phyloP scores from a whole-genome alignment of 2,113 vertebrate genomes.

The Triplophysa tibetana region DNA sequence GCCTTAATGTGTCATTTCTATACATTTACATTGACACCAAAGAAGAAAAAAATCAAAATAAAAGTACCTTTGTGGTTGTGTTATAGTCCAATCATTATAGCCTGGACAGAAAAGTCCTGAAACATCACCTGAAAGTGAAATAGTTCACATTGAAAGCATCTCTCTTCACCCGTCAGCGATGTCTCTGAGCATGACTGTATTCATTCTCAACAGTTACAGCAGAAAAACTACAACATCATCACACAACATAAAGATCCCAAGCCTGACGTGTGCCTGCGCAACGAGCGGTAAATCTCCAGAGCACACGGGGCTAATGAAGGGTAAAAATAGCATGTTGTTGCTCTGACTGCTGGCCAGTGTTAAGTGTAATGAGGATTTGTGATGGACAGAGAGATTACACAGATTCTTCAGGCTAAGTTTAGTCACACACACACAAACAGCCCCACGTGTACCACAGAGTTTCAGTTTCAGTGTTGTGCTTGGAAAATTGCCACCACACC shows the following conservation, averaged over 20 bases:
- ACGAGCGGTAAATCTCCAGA: too few species aligned
- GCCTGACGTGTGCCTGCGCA: not conserved
- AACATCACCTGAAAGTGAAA: slow-evolving; percentile 21
- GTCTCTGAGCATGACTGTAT: slow-evolving; percentile 43
- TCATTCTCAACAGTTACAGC: slow-evolving; percentile 48
- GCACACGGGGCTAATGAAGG: not conserved
- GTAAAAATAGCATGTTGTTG: slow-evolving; percentile 32
- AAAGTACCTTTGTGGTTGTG: not conserved
- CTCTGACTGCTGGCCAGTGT: slow-evolving; percentile 19
- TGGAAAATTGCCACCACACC: not conserved
- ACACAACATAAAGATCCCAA: slow-evolving; percentile 11
- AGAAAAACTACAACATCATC: slow-evolving; percentile 40
- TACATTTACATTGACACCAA: not conserved
- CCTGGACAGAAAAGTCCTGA: not conserved
- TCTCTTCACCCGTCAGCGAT: slow-evolving; percentile 25
- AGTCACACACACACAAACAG: not conserved
- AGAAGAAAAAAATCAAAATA: not conserved
- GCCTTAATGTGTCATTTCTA: not conserved
- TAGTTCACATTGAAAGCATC: not conserved
- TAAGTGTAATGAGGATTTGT: slow-evolving; percentile 34
- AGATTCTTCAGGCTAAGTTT: slow-evolving; percentile 42
- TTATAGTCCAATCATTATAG: not conserved
- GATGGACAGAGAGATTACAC: slow-evolving; percentile 18
- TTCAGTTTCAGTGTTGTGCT: too few species aligned
- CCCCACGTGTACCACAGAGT: not conserved